Base-by-base conservation (phyloP, 2,113 vertebrate species). In the Psilopogon haemacephalus region DNA sequence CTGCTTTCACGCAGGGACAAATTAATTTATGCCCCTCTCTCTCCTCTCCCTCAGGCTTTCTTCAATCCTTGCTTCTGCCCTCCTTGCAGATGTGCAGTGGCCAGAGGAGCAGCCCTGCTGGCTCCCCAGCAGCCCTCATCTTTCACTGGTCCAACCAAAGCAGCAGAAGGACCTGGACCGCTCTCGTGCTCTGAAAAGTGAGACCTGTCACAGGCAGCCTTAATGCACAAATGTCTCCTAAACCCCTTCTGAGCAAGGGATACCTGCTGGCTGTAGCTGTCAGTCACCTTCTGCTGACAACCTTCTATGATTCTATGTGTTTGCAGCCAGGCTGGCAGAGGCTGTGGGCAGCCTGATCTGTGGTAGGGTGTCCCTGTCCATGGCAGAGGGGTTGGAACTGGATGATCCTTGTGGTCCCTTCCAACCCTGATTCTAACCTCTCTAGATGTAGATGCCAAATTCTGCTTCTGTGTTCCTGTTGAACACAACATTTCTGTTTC, bases 21-120 rank as follows among this genome's bases (percentile, higher is more conserved):
- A 77, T 38, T 2, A 15, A 85, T 93, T 87, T 92, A 76, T 63
- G 87, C 59, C n/a, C 8, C 30, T 86, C 15, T 85, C 35, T 94
- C 28, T 38, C 80, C 15, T 85, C 35, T 94, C 28, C 42, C 80
- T 30, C 3, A 0, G 63, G 59, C 44, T 87, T 84, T 85, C 63
- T 12, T n/a, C 87, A 84, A 75, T 54, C 68, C 28, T 46, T 76
- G 26, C 5, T 85, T 89, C 79, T 83, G 30, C 67, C 59, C 35
- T 76, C 5, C 0, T 10, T 55, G 37, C 60, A 83, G 58, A 32
- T 59, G 42, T 52, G 16, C 0, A 0, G 17, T 37, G 68, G 69
- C 4, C 0, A 2, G 23, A 2, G 23, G 60, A 48, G 60, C 56
- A 91, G 52, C 26, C 13, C 24, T 30, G 2, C 50, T 10, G 15